Percentiles rank a stretch among this genome's conserved stretches.
Evolutionary conservation across 2,113 vertebrate species (phyloP).

Genomic region (Pedionomus torquatus): DNA sequence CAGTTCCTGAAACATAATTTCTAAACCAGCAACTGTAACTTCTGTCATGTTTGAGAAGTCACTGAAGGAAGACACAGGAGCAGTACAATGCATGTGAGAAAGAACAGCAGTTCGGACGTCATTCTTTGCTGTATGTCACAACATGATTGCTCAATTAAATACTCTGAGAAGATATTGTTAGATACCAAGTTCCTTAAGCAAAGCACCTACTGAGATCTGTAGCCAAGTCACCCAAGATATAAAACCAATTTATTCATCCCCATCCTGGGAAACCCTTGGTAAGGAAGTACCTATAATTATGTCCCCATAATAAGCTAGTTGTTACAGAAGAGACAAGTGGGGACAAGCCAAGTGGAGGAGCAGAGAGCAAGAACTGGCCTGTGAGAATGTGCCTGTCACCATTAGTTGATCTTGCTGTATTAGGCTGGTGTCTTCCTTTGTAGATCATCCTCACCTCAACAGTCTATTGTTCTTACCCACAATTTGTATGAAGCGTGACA

Average conservation of each 20-base stretch:
- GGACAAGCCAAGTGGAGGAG: not conserved
- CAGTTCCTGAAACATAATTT: not conserved
- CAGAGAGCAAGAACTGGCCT: not conserved
- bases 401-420: not conserved
- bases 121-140: not conserved
- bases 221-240: not conserved
- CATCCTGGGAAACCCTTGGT: not conserved
- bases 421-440: not conserved
- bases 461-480: not conserved
- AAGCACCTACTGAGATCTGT: not conserved
- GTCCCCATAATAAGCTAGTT: not conserved
- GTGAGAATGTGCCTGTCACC: too few species aligned
- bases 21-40: not conserved
- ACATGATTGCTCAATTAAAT: conserved; percentile 14
- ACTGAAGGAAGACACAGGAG: not conserved
- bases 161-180: not conserved
- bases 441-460: not conserved
- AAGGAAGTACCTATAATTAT: not conserved
- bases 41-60: not conserved
- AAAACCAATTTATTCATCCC: not conserved
- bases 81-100: not conserved
- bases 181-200: not conserved
- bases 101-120: not conserved
- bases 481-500: not conserved
- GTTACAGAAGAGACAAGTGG: not conserved